Percentiles rank a stretch among this genome's conserved stretches.
These are phyloP conservation scores for Tor tambroides DNA, from an alignment of 2,113 vertebrate species.

Conservation along the genomic window DNA sequence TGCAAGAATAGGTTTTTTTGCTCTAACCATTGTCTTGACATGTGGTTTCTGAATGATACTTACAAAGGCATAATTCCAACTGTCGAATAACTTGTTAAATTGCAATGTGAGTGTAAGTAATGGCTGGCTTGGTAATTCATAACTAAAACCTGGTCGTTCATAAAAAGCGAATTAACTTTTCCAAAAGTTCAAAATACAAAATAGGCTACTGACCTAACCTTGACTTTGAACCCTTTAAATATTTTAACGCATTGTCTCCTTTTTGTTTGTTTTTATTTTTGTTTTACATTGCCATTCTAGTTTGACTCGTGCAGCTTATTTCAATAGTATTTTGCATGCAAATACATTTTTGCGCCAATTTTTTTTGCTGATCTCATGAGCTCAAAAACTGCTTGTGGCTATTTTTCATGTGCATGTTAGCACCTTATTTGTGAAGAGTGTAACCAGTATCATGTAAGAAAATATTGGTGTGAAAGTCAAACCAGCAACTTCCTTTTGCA, in stretches of 20 bases:
- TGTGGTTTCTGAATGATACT: conserved; percentile 43
- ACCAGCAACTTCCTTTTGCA: conserved; percentile 41
- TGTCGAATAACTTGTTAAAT: conserved; percentile 35
- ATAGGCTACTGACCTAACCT: neutral
- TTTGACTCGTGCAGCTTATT: neutral
- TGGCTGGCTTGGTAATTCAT: neutral
- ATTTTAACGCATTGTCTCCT: neutral
- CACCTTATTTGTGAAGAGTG: conserved; percentile 48
- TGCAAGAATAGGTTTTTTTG: neutral
- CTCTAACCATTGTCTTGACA: conserved; percentile 39
- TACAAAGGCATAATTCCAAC: conserved; percentile 42
- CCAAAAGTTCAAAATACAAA: neutral
- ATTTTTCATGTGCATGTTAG: conserved; percentile 49
- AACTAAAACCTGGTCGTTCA: neutral
- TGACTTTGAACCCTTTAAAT: neutral
- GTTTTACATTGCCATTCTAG: neutral
- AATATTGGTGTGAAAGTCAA: conserved; percentile 56
- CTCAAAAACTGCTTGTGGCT: conserved; percentile 43
- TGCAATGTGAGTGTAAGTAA: neutral
- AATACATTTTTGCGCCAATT: neutral
- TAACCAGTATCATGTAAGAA: conserved; percentile 34
- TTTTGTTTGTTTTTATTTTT: neutral
- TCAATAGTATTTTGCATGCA: neutral
- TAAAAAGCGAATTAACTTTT: neutral
- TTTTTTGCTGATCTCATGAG: conserved; percentile 51